Base-by-base conservation (phyloP, 2,888 invertebrate species). In the Euzophera pinguis region DNA sequence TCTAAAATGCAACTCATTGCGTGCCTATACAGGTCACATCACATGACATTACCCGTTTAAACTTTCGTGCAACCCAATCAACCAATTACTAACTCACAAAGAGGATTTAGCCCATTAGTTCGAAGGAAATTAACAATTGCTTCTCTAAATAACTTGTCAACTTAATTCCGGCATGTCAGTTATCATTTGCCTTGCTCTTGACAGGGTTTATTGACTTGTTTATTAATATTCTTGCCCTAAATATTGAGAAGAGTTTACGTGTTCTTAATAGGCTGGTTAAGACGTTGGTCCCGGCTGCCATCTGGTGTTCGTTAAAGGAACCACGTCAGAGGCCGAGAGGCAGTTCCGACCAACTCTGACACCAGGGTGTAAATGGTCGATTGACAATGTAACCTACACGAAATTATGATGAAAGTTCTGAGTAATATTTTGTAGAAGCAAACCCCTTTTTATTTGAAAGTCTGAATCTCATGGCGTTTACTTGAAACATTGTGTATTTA, bases 121-220 rank as follows among this genome's bases (percentile, higher is more conserved):
- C 82, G 86, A 73, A 88, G 88, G 88, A 87, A 89, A 89, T 89
- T 89, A 88, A 89, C 88, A 88, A 88, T 89, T 88, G 87, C 85
- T 81, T 77, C 71, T 78, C 84, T 75, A 85, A 87, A 88, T 88
- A 84, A 83, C 82, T 84, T 81, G 84, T 84, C 85, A 78, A 81
- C 75, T 81, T 78, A 84, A 85, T 83, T 78, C 76, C 61, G 74
- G 73, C 79, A 81, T 81, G 88, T 88, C 88, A 89, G 86, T 89
- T 84, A 87, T 87, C 86, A 69, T 85, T 85, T 78, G 77, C 71
- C 75, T 73, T 70, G 70, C 56, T 56, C 66, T 62, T 65, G 50
- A 34, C 71, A 22, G 22, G 67, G 78, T 75, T 78, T 76, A 78
- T 78, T 77, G 78, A 77, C 77, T 76, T 74, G 71, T 74, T 74